Conservation (phyloP, 2,113 vertebrate species). For the cat (Felis catus) region F.catus_Fca126_mat1.0 CM031424.1:4715501-4716000, state of each 20-base stretch:
- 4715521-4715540: background rate
- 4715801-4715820: too few relatives aligned
- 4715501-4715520: background rate
- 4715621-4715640: background rate
- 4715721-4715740: background rate
- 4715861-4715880: too few relatives aligned
- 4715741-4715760: background rate
- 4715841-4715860: too few relatives aligned
- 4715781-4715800: too few relatives aligned
- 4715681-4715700: background rate
- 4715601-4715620: background rate
- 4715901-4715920: too few relatives aligned
- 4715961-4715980: background rate
- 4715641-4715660: background rate
- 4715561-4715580: background rate
- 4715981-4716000: fast-evolving
- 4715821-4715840: too few relatives aligned
- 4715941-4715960: too few relatives aligned
- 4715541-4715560: background rate
- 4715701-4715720: background rate
- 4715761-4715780: too few relatives aligned
- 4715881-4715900: too few relatives aligned
- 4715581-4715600: background rate
- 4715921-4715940: too few relatives aligned
- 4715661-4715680: background rate